A percentile compares a stretch with the other conserved stretches of the same genome.
Conservation (phyloP, 1,140 invertebrate genomes). For the Drosophila subobscura region DNA sequence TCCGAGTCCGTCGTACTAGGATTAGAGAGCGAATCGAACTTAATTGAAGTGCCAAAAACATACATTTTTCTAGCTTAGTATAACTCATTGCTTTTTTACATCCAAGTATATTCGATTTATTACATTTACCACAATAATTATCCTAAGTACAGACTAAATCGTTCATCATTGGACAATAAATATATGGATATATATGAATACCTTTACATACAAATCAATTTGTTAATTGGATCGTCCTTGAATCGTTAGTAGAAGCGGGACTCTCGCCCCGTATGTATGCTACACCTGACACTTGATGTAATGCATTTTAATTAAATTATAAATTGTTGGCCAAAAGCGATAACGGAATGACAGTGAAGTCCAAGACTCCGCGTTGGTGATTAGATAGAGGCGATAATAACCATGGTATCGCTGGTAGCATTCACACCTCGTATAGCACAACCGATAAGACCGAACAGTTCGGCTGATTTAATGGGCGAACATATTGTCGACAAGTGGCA, state of each 20-base stretch:
- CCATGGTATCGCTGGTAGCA: conserved; percentile 19
- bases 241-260: not conserved
- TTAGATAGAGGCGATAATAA: conserved; percentile 61
- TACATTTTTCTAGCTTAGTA: conserved; percentile 13
- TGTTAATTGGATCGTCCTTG: conserved; percentile 18
- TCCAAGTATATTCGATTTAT: conserved; percentile 23
- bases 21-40: conserved; percentile 46
- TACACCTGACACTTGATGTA: conserved; percentile 35
- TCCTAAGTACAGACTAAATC: conserved; percentile 35
- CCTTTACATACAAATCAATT: conserved; percentile 13
- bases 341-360: conserved; percentile 13
- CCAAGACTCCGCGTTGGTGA: conserved; percentile 16
- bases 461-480: conserved; percentile 50
- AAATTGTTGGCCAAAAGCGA: conserved; percentile 46
- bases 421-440: conserved; percentile 27
- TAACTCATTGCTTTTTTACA: conserved; percentile 31
- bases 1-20: conserved; percentile 47
- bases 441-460: conserved; percentile 45
- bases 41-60: conserved; percentile 29
- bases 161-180: conserved; percentile 72
- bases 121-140: conserved; percentile 32
- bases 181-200: conserved; percentile 19
- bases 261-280: conserved; percentile 39
- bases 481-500: conserved; percentile 48
- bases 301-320: conserved; percentile 61